phyloP scores from a whole-genome alignment of 2,888 invertebrate genomes.

The Podotricha telesiphe region DNA sequence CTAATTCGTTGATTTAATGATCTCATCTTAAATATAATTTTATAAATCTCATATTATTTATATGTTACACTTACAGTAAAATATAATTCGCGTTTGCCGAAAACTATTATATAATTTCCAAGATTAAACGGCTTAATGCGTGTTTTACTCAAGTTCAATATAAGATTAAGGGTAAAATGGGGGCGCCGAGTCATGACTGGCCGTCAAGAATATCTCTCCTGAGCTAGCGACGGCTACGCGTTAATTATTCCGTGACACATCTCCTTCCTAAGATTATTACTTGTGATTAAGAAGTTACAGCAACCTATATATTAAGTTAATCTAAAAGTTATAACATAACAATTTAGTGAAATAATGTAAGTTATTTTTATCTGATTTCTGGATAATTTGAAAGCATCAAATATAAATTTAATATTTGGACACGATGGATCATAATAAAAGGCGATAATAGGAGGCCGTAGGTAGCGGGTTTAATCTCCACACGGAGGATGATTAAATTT shows the following conservation, averaged over 20 bases:
- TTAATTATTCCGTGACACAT: conserved; percentile 34
- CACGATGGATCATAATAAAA: no score
- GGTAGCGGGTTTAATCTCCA: no score
- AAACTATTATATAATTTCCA: conserved; percentile 17
- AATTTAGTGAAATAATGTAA: background rate
- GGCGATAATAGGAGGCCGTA: no score
- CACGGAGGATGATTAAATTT: no score
- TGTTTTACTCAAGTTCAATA: conserved; percentile 37
- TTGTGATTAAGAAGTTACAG: conserved; percentile 6
- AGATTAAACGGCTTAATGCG: conserved; percentile 29
- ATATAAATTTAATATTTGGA: no score
- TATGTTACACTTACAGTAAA: background rate
- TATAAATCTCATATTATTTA: no score
- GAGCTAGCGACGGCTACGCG: conserved; percentile 28
- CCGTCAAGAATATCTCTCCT: conserved; percentile 35
- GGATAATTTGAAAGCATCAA: background rate
- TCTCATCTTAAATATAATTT: background rate
- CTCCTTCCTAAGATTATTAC: conserved; percentile 5
- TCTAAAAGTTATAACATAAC: background rate
- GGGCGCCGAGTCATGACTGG: conserved; percentile 31
- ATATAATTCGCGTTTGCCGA: background rate
- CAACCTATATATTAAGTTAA: background rate
- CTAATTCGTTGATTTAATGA: background rate
- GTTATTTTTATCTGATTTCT: background rate
- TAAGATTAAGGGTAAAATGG: conserved; percentile 40